Conservation (phyloP, 2,113 vertebrate species). For the Semicossyphus pulcher region DNA sequence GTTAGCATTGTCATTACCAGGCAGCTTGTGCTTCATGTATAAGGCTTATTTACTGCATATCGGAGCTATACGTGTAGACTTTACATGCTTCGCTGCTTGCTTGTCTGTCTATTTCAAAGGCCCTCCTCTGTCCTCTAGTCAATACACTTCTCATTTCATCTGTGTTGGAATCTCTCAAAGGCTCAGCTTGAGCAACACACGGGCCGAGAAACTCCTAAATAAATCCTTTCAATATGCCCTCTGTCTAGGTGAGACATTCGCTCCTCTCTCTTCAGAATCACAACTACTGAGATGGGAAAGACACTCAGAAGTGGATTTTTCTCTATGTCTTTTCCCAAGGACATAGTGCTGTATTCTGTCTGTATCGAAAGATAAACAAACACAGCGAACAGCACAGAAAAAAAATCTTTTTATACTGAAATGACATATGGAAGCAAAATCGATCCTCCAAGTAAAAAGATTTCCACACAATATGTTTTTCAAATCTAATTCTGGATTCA, state of each 20-base stretch:
- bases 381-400: constrained; percentile 9
- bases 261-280: constrained; percentile 41
- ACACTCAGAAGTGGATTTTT: constrained; percentile 50
- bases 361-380: constrained; percentile 40
- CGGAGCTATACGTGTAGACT: constrained; percentile 1
- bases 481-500: neutral
- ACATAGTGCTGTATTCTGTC: constrained; percentile 11
- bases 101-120: constrained; percentile 24
- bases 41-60: neutral
- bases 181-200: constrained; percentile 51
- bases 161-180: constrained; percentile 48
- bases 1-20: too few species aligned
- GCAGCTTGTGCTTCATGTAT: too few species aligned
- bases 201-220: constrained; percentile 50
- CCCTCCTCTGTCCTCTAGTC: constrained; percentile 38
- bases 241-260: constrained; percentile 41
- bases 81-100: constrained; percentile 2
- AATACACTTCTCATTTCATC: constrained; percentile 58
- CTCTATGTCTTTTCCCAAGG: constrained; percentile 62
- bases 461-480: neutral
- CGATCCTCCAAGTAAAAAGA: neutral
- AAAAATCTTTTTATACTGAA: neutral
- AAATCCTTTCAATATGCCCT: constrained; percentile 61
- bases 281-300: constrained; percentile 39
- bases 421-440: neutral